Evolutionary conservation across 2,113 vertebrate genomes (phyloP), one percentile per base, ranked within the genome.

Genomic region (Perca fluviatilis): DNA sequence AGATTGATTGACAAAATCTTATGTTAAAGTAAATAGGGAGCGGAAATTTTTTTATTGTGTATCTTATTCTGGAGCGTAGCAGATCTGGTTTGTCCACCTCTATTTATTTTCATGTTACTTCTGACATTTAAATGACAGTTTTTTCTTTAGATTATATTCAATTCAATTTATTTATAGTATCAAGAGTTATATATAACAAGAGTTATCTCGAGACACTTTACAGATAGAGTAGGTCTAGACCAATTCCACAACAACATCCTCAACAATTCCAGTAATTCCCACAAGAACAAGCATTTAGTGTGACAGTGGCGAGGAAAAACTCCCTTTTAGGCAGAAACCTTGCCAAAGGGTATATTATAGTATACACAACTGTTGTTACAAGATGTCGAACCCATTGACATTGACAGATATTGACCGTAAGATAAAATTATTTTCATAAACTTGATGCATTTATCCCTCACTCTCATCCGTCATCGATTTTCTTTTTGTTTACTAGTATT

Each of bases 401-500:
- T 8, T 46, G 49, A 65, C 46, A 56, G 60, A 75, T 66, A 49
- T 4, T 67, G 51, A 68, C 21, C 51, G 68, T 25, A 36, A 19
- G 36, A 71, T 77, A 25, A 63, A 79, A 76, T 8, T 13, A 56
- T 83, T 68, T 79, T 79, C 10, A 50, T 75, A 63, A 77, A 67
- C 27, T 36, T 60, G 25, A 66, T 51, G 19, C 81, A 69, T 82
- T 47, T 84, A 3, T 53, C 36, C 63, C 33, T 75, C 9, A 18
- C 46, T 43, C 63, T 50, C 64, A 89, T 88, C 74, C 88, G 80
- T 91, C 90, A 84, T 88, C 16, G 30, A 1, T 46, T 63, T 77
- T 64, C 27, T 50, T 63, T 82, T 86, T 88, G 79, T 85, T 91
- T 88, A 79, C 81, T 86, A 69, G 68, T 78, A 83, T 88, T 87